Conservation (phyloP, 2,113 vertebrate genomes). For the Hymenochirus boettgeri region DNA sequence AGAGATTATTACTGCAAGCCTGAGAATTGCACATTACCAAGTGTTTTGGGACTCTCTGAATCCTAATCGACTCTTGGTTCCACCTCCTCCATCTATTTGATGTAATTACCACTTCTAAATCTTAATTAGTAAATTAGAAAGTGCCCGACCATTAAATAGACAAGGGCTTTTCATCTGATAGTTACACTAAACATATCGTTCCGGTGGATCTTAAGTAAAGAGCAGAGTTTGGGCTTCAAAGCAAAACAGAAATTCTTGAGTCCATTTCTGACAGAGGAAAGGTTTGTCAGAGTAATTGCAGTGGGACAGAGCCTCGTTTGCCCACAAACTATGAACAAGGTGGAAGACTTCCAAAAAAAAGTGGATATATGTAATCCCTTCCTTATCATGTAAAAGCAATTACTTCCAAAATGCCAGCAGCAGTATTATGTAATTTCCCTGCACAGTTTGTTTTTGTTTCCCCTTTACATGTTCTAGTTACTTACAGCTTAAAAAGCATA, state of each 20-base stretch:
- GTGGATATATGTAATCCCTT: background rate
- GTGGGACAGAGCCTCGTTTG: slow-evolving; percentile 21
- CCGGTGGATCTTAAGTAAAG: slow-evolving; percentile 19
- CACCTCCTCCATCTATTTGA: slow-evolving; percentile 40
- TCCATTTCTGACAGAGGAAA: slow-evolving; percentile 10
- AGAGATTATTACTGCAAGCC: background rate
- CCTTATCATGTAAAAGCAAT: background rate
- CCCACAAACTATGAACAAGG: slow-evolving; percentile 17
- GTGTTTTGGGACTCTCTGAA: slow-evolving; percentile 48
- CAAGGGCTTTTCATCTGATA: slow-evolving; percentile 32
- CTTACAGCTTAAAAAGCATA: too few relatives aligned
- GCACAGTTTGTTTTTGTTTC: too few relatives aligned
- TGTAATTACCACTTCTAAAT: slow-evolving; percentile 53
- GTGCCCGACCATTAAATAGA: slow-evolving; percentile 47
- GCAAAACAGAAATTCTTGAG: slow-evolving; percentile 17
- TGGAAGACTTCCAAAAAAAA: slow-evolving; percentile 1
- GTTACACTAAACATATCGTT: slow-evolving; percentile 40
- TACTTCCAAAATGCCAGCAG: background rate
- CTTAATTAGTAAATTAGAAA: slow-evolving; percentile 65
- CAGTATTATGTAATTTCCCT: too few relatives aligned
- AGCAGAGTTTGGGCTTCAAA: slow-evolving; percentile 21
- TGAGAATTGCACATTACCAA: slow-evolving; percentile 45
- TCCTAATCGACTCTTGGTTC: slow-evolving; percentile 48
- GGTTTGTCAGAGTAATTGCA: slow-evolving; percentile 24
- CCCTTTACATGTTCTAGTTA: too few relatives aligned